phyloP scores from a whole-genome alignment of 2,113 vertebrate species.

The Neodontobutis hainanensis region DNA sequence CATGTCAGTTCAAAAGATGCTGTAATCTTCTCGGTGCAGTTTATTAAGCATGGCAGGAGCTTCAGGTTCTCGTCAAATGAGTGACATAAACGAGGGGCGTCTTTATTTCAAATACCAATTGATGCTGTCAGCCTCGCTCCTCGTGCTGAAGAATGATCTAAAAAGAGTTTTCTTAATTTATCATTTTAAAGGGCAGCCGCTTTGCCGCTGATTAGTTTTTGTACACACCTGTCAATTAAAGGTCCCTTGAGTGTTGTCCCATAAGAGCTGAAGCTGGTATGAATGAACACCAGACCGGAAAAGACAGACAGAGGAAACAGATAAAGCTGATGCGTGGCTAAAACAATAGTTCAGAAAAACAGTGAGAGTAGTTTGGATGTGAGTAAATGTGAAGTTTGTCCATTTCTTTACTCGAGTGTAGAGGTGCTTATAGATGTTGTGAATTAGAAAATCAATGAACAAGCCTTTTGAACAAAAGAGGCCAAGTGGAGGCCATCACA shows the following conservation, averaged over 20 bases:
- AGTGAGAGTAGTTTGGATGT: no score
- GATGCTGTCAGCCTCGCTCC: conserved; percentile 47
- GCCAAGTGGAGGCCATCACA: conserved; percentile 61
- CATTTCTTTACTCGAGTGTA: not conserved
- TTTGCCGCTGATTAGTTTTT: conserved; percentile 78
- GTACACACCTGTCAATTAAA: conserved; percentile 80
- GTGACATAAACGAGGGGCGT: conserved; percentile 48
- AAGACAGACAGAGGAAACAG: not conserved
- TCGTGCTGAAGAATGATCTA: conserved; percentile 76
- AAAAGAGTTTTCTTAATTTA: conserved; percentile 80
- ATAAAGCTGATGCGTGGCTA: not conserved
- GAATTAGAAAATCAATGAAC: conserved; percentile 58
- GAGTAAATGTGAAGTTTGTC: not conserved
- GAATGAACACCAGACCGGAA: conserved; percentile 29
- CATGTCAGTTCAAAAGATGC: conserved; percentile 42
- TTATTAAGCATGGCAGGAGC: conserved; percentile 57
- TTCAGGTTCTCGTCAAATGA: conserved; percentile 41
- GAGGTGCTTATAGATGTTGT: conserved; percentile 33
- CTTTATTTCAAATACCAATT: conserved; percentile 72
- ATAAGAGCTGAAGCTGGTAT: conserved; percentile 34
- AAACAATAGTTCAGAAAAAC: not conserved
- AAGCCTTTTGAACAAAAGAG: conserved; percentile 50
- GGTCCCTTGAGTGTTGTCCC: conserved; percentile 61
- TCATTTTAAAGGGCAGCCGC: conserved; percentile 79
- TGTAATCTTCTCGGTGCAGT: conserved; percentile 67